phyloP scores from a whole-genome alignment of 2,113 vertebrate species.

The Sciurus niger region DNA sequence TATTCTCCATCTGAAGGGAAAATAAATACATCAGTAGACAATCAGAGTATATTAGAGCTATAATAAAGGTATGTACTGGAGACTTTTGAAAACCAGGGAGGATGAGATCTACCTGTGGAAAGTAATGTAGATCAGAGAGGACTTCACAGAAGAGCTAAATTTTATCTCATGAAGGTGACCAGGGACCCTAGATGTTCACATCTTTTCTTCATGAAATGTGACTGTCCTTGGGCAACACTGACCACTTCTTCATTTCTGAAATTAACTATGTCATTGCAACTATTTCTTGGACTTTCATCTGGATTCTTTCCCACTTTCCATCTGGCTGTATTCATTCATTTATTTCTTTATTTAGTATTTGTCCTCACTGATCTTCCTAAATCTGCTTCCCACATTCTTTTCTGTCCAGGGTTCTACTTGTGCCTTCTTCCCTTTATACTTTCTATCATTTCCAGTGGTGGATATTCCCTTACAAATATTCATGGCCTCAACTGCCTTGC shows the following conservation, averaged over 20 bases:
- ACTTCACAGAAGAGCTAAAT: not conserved
- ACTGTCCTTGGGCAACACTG: not conserved
- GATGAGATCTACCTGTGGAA: not conserved
- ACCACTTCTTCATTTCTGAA: not conserved
- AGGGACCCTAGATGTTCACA: not conserved
- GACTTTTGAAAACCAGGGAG: not conserved
- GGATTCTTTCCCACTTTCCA: not conserved
- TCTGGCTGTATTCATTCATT: not conserved
- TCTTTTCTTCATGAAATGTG: not conserved
- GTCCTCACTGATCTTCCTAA: not conserved
- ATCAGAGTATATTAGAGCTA: not conserved
- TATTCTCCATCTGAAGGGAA: not conserved
- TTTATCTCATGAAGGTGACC: not conserved
- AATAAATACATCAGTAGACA: not conserved
- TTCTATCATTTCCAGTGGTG: not conserved
- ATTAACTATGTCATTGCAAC: not conserved
- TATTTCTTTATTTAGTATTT: not conserved
- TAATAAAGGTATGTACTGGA: not conserved
- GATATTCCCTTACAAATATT: constrained; percentile 31
- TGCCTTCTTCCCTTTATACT: not conserved
- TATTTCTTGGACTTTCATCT: not conserved
- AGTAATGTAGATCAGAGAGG: not conserved
- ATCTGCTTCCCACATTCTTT: not conserved
- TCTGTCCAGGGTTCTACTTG: not conserved
- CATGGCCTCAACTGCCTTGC: not conserved